Base-by-base conservation (phyloP, 2,888 invertebrate genomes). In the Pandemis heparana region DNA sequence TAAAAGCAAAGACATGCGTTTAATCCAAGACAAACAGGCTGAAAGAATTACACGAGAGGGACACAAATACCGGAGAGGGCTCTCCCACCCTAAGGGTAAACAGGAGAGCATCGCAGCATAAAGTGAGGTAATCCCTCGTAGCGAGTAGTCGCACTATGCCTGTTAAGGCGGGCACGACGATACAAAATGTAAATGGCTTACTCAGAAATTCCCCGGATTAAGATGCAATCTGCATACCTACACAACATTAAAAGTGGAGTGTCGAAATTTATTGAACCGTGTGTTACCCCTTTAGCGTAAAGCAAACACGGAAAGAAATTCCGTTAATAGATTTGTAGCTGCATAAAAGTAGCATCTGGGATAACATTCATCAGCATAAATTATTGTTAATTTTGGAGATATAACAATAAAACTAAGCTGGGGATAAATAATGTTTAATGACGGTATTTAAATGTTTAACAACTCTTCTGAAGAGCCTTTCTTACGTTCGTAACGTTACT, bases 1-100 rank as follows among this genome's bases (percentile, higher is more conserved):
- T 91, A 89, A 91, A 91, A 91, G 92, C 91, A 89, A 90, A 92
- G 92, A 92, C 91, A 92, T 89, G 87, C 88, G 91, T 88, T 91
- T 92, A 92, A 92, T 93, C 92, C 90, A 92, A 91, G 85, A 87
- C 87, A 94, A 94, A 93, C 92, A 92, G 82, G 82, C 87, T 92
- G 86, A 89, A 92, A 90, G 90, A 91, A 92, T 91, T 89, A 91
- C 87, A 85, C 79, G 87, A 87, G 88, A 83, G 85, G 85, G 90
- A 91, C 90, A 90, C 88, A 90, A 88, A 89, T 88, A 89, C 83
- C 84, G 83, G 88, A 87, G 87, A 87, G 82, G 85, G 83, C 84
- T 80, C 83, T 80, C 85, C 85, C 81, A 81, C 87, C 85, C 83
- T 83, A 76, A 82, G 84, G 84, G 89, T 87, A 91, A 91, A 92